Percentiles rank a stretch among this genome's conserved stretches.
Evolutionary conservation across 1,140 invertebrate species (phyloP).

Genomic region (Chrysomallon squamiferum): DNA sequence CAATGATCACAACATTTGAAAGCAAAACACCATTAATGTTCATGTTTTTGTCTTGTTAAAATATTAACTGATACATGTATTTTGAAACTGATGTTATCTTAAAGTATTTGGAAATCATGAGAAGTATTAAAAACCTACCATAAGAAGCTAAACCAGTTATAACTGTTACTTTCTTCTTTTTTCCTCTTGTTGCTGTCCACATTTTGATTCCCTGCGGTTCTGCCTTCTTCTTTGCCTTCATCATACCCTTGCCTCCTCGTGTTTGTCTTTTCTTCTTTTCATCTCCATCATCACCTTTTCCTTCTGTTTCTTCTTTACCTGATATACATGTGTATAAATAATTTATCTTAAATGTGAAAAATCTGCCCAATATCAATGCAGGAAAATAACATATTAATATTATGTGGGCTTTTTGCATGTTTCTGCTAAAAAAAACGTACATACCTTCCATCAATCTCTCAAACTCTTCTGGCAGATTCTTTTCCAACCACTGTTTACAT

Average conservation of each 20-base stretch:
- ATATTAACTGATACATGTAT: too few relatives aligned
- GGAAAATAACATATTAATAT: too few relatives aligned
- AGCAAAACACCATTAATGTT: too few relatives aligned
- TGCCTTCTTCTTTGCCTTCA: constrained; percentile 86
- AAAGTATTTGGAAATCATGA: too few relatives aligned
- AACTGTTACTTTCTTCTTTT: constrained; percentile 97
- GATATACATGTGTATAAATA: neutral
- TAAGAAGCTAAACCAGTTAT: constrained; percentile 79
- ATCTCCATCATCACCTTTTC: constrained; percentile 58
- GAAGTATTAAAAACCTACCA: constrained; percentile 70
- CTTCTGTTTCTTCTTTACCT: neutral
- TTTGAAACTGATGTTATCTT: too few relatives aligned
- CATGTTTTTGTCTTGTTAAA: too few relatives aligned
- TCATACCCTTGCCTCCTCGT: constrained; percentile 83
- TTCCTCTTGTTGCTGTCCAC: constrained; percentile 91
- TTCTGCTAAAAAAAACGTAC: too few relatives aligned
- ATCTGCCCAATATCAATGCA: neutral
- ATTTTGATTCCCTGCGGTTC: constrained; percentile 78
- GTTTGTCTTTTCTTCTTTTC: constrained; percentile 90
- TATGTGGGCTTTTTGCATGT: too few relatives aligned
- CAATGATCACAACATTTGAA: too few relatives aligned
- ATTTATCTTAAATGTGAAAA: neutral
- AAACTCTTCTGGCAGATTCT: constrained; percentile 91
- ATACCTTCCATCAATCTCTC: constrained; percentile 69
- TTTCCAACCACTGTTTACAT: constrained; percentile 96